Evolutionary conservation across 64 coral and sea anemone genomes (phyloP).

Genomic region (Pachyseris speciosa): DNA sequence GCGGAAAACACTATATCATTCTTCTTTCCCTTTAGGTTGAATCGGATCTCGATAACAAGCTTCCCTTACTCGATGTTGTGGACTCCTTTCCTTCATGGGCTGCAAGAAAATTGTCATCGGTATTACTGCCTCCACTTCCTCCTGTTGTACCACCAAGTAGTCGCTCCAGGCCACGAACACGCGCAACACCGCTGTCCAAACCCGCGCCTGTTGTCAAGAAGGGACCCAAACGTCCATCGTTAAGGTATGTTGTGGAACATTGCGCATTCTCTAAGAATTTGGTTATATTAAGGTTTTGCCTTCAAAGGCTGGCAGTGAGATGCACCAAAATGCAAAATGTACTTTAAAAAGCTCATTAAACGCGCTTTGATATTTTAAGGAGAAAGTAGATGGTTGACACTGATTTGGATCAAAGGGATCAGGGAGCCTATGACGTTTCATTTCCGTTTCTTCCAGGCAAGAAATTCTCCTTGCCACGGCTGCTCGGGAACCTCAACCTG

Average conservation of each 20-base stretch:
- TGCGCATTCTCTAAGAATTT: no score
- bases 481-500: conserved; percentile 62
- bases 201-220: conserved; percentile 6
- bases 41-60: conserved; percentile 43
- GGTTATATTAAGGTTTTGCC: not conserved
- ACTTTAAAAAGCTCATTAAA: no score
- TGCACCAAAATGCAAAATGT: no score
- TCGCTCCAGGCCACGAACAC: conserved; percentile 57
- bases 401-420: no score
- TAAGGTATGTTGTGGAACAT: conserved; percentile 50
- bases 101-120: conserved; percentile 66
- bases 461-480: conserved; percentile 83
- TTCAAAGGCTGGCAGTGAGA: no score
- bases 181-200: not conserved
- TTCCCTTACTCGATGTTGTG: not conserved
- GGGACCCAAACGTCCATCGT: conserved; percentile 69
- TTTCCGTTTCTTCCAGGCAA: conserved; percentile 45
- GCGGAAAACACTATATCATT: no score
- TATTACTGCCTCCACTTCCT: conserved; percentile 66
- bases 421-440: not conserved
- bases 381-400: no score
- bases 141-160: conserved; percentile 42
- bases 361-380: no score
- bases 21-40: conserved; percentile 31
- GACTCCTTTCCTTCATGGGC: conserved; percentile 46